Conservation (phyloP, 2,888 invertebrate genomes). For the Limulus polyphemus region DNA sequence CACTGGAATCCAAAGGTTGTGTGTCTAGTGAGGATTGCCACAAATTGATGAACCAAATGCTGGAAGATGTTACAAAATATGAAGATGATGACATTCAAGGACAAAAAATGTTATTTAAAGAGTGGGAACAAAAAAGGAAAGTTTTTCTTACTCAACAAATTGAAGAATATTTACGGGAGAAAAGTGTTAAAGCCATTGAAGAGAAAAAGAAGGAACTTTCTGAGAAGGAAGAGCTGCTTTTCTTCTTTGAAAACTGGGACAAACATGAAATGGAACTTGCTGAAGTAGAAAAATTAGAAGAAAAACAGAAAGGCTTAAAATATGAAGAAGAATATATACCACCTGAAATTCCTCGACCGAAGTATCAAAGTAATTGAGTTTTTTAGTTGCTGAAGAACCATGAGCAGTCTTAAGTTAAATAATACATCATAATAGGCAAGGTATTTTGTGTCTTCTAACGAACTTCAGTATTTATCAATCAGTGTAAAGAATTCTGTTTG, state of each 20-base stretch:
- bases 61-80: slow-evolving; percentile 8
- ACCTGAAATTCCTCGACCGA: slow-evolving; percentile 14
- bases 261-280: slow-evolving; percentile 22
- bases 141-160: slow-evolving; percentile 16
- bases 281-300: slow-evolving; percentile 15
- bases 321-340: slow-evolving; percentile 20
- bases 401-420: too few relatives aligned
- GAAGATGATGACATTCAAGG: slow-evolving; percentile 19
- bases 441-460: too few relatives aligned
- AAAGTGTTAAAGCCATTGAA: slow-evolving; percentile 14
- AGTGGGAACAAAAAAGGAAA: slow-evolving; percentile 17
- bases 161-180: slow-evolving; percentile 12
- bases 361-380: too few relatives aligned
- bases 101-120: slow-evolving; percentile 9
- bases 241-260: slow-evolving; percentile 26
- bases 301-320: slow-evolving; percentile 8
- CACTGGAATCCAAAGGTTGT: too few relatives aligned
- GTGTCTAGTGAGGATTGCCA: too few relatives aligned
- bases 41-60: not conserved
- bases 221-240: slow-evolving; percentile 20
- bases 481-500: too few relatives aligned
- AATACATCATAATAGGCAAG: too few relatives aligned
- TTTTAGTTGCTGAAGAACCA: too few relatives aligned
- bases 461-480: too few relatives aligned
- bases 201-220: slow-evolving; percentile 21